These are phyloP conservation scores for Salpingus planirostris DNA, from an alignment of 2,888 invertebrate genomes.

Conservation along the genomic window DNA sequence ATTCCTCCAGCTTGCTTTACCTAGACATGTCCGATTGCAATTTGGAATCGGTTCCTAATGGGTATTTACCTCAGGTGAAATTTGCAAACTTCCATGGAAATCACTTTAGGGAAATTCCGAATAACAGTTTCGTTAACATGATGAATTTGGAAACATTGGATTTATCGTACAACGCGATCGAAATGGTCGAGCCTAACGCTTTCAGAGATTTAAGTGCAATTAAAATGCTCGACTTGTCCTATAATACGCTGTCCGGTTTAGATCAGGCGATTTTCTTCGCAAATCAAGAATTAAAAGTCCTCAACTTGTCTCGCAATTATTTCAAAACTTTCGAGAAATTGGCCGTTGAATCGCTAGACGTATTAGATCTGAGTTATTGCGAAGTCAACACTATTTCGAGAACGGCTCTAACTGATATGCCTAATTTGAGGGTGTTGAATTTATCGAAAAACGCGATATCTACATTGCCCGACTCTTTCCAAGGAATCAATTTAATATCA, in stretches of 20 bases:
- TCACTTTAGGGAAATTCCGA: constrained; percentile 49
- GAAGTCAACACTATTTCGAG: constrained; percentile 53
- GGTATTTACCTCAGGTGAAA: constrained; percentile 53
- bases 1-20: constrained; percentile 46
- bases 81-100: constrained; percentile 55
- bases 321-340: constrained; percentile 50
- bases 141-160: constrained; percentile 52
- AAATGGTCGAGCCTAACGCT: constrained; percentile 49
- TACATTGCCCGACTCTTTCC: constrained; percentile 52
- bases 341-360: constrained; percentile 48
- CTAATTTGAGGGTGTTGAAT: constrained; percentile 51
- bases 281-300: constrained; percentile 49
- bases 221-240: constrained; percentile 57
- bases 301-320: constrained; percentile 60
- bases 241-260: constrained; percentile 55
- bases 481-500: constrained; percentile 50
- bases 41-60: constrained; percentile 50
- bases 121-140: constrained; percentile 54
- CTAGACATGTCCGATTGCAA: constrained; percentile 57
- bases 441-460: constrained; percentile 59
- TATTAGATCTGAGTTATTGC: constrained; percentile 56
- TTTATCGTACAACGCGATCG: constrained; percentile 58
- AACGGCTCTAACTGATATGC: constrained; percentile 50
- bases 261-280: constrained; percentile 51
- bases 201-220: constrained; percentile 52